Evolutionary conservation across 2,113 vertebrate genomes (phyloP), one percentile per base, ranked within the genome.

Genomic region (Pachyramphus minor): DNA sequence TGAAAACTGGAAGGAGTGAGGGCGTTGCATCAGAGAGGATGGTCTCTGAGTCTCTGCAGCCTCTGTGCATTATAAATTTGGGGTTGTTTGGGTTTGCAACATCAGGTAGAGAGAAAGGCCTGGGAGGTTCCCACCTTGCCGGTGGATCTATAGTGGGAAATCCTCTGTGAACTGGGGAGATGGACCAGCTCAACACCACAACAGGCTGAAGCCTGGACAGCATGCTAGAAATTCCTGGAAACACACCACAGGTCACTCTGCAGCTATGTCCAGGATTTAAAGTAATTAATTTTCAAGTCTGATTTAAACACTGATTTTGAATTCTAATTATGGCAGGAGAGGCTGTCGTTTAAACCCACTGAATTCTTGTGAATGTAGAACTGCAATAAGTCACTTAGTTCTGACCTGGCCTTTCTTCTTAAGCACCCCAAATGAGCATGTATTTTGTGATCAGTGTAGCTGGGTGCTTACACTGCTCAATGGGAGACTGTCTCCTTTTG

Each of bases 321-420:
- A 33, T 8, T 18, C 41, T 50, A 45, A 33, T 67, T 75, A 37
- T 44, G 37, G n/a, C 11, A 78, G 35, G 74, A 71, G 18, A 6
- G 3, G 14, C 17, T 62, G n/a, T 21, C 69, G 5, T 52, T 89
- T 58, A 83, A 75, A 63, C 4, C 9, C 16, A 39, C 11, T 1
- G 2, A 58, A 28, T n/a, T 60, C 47, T 31, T 14, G 4, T 25
- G 4, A 3, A 2, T 27, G 14, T n/a, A 42, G 60, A 82, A 52
- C 12, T 35, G 24, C 45, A 74, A 4, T 7, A 78, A 69, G 12
- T 37, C 25, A 35, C 20, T 85, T 84, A 0, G 0, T 59, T 67
- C 33, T 67, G n/a, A 62, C 41, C 55, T 63, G n/a, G 11, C 4
- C 23, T 74, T 87, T 84, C 49, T 76, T 72, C n/a, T 49, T n/a